phyloP scores from a whole-genome alignment of 2,888 invertebrate genomes.

The Dasypolia templi region DNA sequence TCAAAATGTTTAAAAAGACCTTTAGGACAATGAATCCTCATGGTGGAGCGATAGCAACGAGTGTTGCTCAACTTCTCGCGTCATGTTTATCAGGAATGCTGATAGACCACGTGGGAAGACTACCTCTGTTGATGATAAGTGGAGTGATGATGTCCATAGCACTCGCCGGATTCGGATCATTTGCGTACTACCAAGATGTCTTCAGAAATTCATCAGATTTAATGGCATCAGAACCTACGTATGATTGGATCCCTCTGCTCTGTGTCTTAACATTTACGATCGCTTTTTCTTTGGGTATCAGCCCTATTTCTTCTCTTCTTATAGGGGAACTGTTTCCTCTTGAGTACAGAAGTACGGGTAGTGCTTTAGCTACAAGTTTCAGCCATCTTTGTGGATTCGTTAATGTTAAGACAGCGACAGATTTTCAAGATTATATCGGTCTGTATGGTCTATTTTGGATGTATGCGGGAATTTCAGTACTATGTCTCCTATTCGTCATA shows the following conservation, averaged over 20 bases:
- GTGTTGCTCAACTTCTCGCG: conserved; percentile 95
- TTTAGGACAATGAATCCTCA: conserved; percentile 95
- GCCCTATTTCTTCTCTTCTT: conserved; percentile 93
- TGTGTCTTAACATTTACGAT: conserved; percentile 96
- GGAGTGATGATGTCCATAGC: conserved; percentile 96
- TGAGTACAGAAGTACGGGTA: conserved; percentile 93
- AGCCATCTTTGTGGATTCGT: conserved; percentile 96
- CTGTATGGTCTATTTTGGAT: conserved; percentile 96
- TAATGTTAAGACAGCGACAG: conserved; percentile 95
- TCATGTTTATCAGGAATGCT: conserved; percentile 95
- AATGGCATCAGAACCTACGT: conserved; percentile 83
- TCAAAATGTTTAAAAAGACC: conserved; percentile 96
- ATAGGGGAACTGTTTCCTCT: conserved; percentile 93
- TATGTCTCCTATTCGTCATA: conserved; percentile 95
- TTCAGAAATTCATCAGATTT: conserved; percentile 82
- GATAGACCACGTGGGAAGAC: conserved; percentile 96
- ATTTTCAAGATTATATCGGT: conserved; percentile 93
- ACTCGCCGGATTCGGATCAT: conserved; percentile 95
- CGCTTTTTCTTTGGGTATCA: conserved; percentile 95
- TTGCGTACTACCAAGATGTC: conserved; percentile 94
- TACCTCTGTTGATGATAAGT: conserved; percentile 95
- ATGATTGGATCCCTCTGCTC: conserved; percentile 96
- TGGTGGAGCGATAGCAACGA: conserved; percentile 95
- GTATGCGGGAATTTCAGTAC: conserved; percentile 95
- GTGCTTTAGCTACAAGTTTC: conserved; percentile 94